Base-by-base conservation (phyloP, 2,113 vertebrate genomes). In the Plectropomus leopardus region DNA sequence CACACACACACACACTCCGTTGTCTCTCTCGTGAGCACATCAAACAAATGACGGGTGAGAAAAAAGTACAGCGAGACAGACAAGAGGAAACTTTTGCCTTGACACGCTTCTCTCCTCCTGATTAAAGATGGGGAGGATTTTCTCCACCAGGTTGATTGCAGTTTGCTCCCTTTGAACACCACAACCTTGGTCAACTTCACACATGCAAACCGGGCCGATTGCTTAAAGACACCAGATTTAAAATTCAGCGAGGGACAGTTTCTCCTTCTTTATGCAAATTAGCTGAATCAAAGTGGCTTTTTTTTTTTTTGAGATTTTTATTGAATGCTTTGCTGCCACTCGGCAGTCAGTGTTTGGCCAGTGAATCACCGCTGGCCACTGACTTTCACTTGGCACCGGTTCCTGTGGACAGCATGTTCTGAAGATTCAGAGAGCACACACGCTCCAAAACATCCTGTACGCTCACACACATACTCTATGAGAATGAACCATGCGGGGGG, bases 21-120 rank as follows among this genome's bases (percentile, higher is more conserved):
- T 16, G 50, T 88, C 72, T 88, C 83, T 86, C 85, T 84, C 45
- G 10, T 21, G 84, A 90, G 64, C 59, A 86, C 70, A 88, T 89
- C 88, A 86, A 90, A 91, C 72, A 86, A 86, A 65, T 85, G 74
- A 47, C 42, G 5, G 19, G 51, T 47, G 50, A 69, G 48, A 36
- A 26, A 47, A 51, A 36, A 63, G 42, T 36, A 17, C 50, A 61
- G 15, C 1, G 13, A 67, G 53, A 51, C 10, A 21, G 61, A 83
- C 34, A 4, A 74, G 68, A 60, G 30, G 13, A 84, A 65, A 0
- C 76, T 63, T 73, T 89, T 88, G 74, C 65, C 65, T 66, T 60
- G 75, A 75, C 68, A 70, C 3, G 8, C 30, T 86, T 61, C 60
- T 76, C 67, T 63, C 45, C 68, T 53, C 30, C 54, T 71, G 80